Base-by-base conservation (phyloP, 2,888 invertebrate genomes). In the Nycteola revayana region DNA sequence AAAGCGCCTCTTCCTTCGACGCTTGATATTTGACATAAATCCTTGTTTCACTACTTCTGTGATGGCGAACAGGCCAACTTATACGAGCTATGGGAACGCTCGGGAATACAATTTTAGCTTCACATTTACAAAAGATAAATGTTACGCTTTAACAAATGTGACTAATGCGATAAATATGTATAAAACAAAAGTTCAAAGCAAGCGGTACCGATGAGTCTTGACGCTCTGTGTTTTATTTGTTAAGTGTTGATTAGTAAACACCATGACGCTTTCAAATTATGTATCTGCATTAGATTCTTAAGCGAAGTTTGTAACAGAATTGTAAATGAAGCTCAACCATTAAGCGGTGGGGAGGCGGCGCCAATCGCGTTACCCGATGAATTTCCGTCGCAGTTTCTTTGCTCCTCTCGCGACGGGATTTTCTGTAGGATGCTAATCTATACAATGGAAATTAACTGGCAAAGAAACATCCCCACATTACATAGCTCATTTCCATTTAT, bases 401-500 rank as follows among this genome's bases (percentile, higher is more conserved):
- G 46, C 49, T 50, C 47, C 38, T 53, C 42, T 34, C 46, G 25
- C 52, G 48, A 49, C 54, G 49, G 53, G 51, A 64, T 72, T 72
- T 73, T 61, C 68, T 54, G 51, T 63, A 66, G 72, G 69, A 75
- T 67, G 64, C 73, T 74, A 74, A 79, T 78, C 72, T 69, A 61
- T 62, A 73, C 70, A 78, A 76, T 70, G 70, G 62, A 69, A 74
- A 71, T 69, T 58, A 62, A 57, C 59, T 61, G 40, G 43, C 60
- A 53, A 58, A 56, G 55, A 60, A 65, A 63, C 56, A 59, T 41
- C 35, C 31, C 36, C 33, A 43, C 36, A 39, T 46, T 55, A 38
- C 43, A 43, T 32, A 50, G 48, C 47, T 51, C 49, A 60, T 61
- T 68, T 60, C 48, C 60, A 58, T 67, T 66, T 60, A 60, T 52